Base-by-base conservation (phyloP, 30 jellyfish, hydroid and myxozoan species). In the Chrysaora quinquecirrha region DNA sequence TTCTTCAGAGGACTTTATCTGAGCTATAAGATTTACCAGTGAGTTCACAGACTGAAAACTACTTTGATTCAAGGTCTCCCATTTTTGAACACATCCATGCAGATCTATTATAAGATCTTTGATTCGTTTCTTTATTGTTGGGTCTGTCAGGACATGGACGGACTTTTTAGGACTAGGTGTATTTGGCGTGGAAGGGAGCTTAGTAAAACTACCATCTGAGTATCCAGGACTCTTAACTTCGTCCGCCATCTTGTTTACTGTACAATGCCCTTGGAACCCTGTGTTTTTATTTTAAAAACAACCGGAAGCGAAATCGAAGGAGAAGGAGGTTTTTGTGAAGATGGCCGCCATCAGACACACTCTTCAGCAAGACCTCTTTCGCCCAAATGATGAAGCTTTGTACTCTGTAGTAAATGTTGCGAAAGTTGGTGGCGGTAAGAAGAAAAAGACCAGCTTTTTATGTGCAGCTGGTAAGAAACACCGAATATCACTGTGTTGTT, bases 341-440 rank as follows among this genome's bases (percentile, higher is more conserved):
- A 94, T 94, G 99, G 99, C 99, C 65, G 99, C 99, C 1, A 94
- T 94, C 21, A 77, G 95, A 75, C 99, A 88, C 82, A 67, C 86
- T 50, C 96, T 94, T 76, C 99, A 94, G 82, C 97, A 94, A 64
- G 99, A 94, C 12, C 88, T 94, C 29, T 94, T 94, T 69, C 65
- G 97, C 24, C 97, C 99, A 38, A 94, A 88, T 47, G 99, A 94
- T 20, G 99, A 94, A 75, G 97, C 99, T 0, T 68, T 94, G 52
- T 94, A 94, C 74, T 63, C 96, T 1, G 99, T 88, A 0, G 99
- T 94, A 1, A 94, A 88, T 94, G 99, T 94, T 35, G 99, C 96
- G 20, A 94, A 94, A 78, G 85, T 54, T 16, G 91, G 99, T 0
- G 92, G 87, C 24, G 97, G 99, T 6, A 94, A 94, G 56, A 94